Percentiles rank a stretch among this genome's conserved stretches.
Evolutionary conservation across 2,113 vertebrate species (phyloP).

Genomic region (Oncorhynchus gorbuscha): DNA sequence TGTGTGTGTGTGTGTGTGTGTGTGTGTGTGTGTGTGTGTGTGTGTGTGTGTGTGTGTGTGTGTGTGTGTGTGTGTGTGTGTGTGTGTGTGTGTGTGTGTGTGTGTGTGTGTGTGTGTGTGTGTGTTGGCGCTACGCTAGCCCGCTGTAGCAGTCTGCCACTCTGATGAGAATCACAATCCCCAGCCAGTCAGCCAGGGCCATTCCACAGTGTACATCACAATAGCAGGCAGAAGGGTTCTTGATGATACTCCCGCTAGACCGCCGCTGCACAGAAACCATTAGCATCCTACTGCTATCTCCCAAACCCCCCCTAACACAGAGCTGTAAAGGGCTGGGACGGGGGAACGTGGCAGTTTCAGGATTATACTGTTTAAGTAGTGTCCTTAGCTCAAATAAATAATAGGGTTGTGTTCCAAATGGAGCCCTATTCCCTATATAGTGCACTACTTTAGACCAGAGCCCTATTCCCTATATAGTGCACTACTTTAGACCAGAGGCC

Average conservation of each 20-base stretch:
- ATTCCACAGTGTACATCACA: conserved; percentile 71
- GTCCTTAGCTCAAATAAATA: conserved; percentile 12
- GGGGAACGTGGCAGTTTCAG: conserved; percentile 51
- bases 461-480: too few species aligned
- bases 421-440: too few species aligned
- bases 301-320: conserved; percentile 43
- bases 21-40: too few species aligned
- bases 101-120: too few species aligned
- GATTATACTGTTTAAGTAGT: conserved; percentile 40
- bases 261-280: conserved; percentile 59
- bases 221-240: conserved; percentile 35
- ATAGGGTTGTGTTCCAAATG: too few species aligned
- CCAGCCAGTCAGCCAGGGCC: conserved; percentile 29
- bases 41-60: too few species aligned
- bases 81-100: too few species aligned
- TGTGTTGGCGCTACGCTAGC: too few species aligned
- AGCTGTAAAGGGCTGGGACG: conserved; percentile 58
- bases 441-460: too few species aligned
- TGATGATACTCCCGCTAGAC: not conserved
- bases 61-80: too few species aligned
- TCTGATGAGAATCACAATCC: conserved; percentile 75
- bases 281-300: conserved; percentile 64
- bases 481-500: too few species aligned
- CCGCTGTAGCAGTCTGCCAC: conserved; percentile 55
- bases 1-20: too few species aligned